Conservation (phyloP, 2,888 invertebrate genomes). For the Pseudococcus viburni region DNA sequence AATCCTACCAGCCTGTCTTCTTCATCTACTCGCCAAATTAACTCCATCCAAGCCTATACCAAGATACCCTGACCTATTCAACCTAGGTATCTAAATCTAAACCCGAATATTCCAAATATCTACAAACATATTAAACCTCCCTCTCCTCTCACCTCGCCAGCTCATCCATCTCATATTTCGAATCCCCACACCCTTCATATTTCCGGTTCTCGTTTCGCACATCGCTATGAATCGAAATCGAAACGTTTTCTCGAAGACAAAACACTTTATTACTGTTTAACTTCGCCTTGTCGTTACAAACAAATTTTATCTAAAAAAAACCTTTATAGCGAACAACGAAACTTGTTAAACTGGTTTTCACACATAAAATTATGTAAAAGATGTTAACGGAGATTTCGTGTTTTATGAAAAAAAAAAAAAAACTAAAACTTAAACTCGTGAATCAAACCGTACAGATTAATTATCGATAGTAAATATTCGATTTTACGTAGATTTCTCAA, state of each 20-base stretch:
- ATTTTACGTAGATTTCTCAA: conserved; percentile 35
- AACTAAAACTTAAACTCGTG: conserved; percentile 36
- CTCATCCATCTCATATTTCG: background rate
- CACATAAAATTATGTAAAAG: conserved; percentile 61
- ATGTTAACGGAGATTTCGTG: conserved; percentile 62
- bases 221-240: conserved; percentile 34
- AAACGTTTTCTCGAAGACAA: conserved; percentile 43
- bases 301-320: conserved; percentile 53
- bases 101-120: background rate
- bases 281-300: conserved; percentile 14
- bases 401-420: conserved; percentile 60
- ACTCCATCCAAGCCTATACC: background rate
- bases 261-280: conserved; percentile 49
- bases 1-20: no score
- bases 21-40: no score
- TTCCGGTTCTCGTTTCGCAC: conserved; percentile 24
- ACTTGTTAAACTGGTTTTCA: conserved; percentile 61
- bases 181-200: background rate
- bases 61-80: conserved; percentile 2
- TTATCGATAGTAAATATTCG: conserved; percentile 34
- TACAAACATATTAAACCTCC: background rate
- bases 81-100: background rate
- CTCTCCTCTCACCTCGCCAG: background rate
- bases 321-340: conserved; percentile 28
- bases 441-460: conserved; percentile 48